phyloP scores from a whole-genome alignment of 2,113 vertebrate genomes.

The Trematomus loennbergii region DNA sequence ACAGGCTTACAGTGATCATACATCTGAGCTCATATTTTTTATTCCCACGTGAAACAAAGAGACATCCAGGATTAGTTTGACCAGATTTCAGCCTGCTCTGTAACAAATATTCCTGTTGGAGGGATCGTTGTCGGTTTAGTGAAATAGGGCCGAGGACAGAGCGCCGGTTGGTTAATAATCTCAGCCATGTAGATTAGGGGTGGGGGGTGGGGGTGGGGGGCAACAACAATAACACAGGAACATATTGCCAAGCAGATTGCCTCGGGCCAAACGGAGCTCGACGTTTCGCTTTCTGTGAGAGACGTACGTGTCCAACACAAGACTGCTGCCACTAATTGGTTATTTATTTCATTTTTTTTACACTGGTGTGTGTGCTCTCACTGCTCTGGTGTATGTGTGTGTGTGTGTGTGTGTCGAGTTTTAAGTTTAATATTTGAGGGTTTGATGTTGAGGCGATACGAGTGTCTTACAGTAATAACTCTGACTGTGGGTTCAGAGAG shows the following conservation, averaged over 20 bases:
- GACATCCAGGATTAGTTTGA: conserved; percentile 24
- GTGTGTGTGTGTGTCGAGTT: background rate
- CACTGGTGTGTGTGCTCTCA: background rate
- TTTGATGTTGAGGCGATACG: background rate
- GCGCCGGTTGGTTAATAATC: conserved; percentile 36
- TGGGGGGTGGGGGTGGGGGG: background rate
- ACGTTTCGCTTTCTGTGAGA: conserved; percentile 43
- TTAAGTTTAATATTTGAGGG: background rate
- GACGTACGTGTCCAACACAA: conserved; percentile 42
- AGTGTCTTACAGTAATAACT: background rate
- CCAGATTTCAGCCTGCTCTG: conserved; percentile 34
- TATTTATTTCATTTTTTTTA: conserved; percentile 44
- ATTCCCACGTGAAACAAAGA: conserved; percentile 34
- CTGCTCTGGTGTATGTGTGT: background rate
- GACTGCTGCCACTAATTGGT: conserved; percentile 54
- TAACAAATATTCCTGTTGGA: conserved; percentile 37
- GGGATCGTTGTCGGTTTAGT: conserved; percentile 22
- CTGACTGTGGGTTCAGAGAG: background rate
- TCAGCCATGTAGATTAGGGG: conserved; percentile 6
- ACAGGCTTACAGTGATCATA: conserved; percentile 16
- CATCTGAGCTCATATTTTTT: conserved; percentile 1
- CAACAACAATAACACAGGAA: conserved; percentile 52
- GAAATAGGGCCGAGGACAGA: conserved; percentile 31
- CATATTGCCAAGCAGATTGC: conserved; percentile 74
- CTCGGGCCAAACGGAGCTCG: conserved; percentile 33